Percentiles rank a stretch among this genome's conserved stretches.
phyloP scores from a whole-genome alignment of 2,888 invertebrate genomes.

The Callimorpha dominula region DNA sequence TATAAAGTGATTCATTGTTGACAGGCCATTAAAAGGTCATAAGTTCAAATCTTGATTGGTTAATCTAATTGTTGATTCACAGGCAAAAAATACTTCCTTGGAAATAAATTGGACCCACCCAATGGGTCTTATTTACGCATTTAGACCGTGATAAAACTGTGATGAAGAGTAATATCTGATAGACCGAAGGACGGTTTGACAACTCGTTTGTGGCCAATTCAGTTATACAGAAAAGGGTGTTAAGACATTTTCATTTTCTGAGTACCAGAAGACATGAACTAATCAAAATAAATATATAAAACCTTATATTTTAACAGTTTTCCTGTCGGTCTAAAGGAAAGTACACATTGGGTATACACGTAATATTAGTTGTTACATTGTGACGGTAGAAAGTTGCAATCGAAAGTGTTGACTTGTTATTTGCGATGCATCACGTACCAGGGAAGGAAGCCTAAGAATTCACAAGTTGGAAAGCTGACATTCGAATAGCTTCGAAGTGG shows the following conservation, averaged over 20 bases:
- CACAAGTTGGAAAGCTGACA: conserved; percentile 46
- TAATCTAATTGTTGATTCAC: conserved; percentile 2
- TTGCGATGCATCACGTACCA: conserved; percentile 57
- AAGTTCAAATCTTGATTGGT: conserved; percentile 1
- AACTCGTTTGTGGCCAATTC: not conserved
- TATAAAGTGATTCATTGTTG: conserved; percentile 2
- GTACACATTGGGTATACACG: conserved; percentile 48
- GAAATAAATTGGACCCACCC: not conserved
- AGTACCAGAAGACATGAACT: not conserved
- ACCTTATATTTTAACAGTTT: not conserved
- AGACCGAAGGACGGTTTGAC: not conserved
- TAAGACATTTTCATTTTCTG: too few species aligned
- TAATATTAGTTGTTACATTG: conserved; percentile 64
- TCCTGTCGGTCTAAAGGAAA: conserved; percentile 16
- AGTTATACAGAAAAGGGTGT: too few species aligned
- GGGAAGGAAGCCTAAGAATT: conserved; percentile 57
- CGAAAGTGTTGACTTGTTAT: conserved; percentile 68
- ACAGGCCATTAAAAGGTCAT: conserved; percentile 2
- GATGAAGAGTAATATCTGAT: not conserved
- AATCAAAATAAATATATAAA: not conserved
- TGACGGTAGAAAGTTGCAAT: conserved; percentile 68
- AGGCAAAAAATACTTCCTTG: not conserved
- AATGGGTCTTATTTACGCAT: not conserved
- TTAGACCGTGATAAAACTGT: not conserved
- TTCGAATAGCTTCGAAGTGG: conserved; percentile 10